Percentiles rank a stretch among this genome's conserved stretches.
Evolutionary conservation across 2,888 invertebrate genomes (phyloP).

Genomic region (Dexiosoma caninum): DNA sequence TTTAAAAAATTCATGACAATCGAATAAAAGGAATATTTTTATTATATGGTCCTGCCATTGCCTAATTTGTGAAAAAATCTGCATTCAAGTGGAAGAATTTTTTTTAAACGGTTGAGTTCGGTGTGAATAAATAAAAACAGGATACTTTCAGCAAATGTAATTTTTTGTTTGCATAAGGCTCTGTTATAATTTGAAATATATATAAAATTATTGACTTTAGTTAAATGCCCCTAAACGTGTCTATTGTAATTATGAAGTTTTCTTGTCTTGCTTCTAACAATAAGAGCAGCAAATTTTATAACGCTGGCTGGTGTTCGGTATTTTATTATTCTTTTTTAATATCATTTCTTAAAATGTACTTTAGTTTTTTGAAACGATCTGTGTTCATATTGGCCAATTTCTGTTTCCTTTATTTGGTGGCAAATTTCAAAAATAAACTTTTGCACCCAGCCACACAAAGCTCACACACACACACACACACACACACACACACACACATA

Average conservation of each 20-base stretch:
- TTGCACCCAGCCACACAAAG: too few species aligned
- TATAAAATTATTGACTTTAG: neutral
- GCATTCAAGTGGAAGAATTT: too few species aligned
- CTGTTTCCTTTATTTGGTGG: slow-evolving; percentile 14
- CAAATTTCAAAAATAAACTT: slow-evolving; percentile 11
- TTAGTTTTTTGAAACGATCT: neutral
- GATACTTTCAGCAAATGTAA: too few species aligned
- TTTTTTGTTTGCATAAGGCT: too few species aligned
- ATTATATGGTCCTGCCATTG: too few species aligned
- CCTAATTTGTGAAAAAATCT: too few species aligned
- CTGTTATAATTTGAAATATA: too few species aligned
- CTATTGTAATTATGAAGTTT: neutral
- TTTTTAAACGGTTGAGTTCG: too few species aligned
- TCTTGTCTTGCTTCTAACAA: slow-evolving; percentile 21
- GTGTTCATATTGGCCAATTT: slow-evolving; percentile 16
- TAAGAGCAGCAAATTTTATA: slow-evolving; percentile 1
- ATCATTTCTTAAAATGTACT: neutral
- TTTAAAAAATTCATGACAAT: too few species aligned
- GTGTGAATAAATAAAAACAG: too few species aligned
- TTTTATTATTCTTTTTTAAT: neutral
- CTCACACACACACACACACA: neutral
- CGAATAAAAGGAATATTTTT: too few species aligned
- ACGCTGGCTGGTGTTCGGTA: neutral
- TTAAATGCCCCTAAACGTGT: neutral
- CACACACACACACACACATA: neutral